Base-by-base conservation (phyloP, 2,797 vertebrate species). In the Xenentodon cancila region DNA sequence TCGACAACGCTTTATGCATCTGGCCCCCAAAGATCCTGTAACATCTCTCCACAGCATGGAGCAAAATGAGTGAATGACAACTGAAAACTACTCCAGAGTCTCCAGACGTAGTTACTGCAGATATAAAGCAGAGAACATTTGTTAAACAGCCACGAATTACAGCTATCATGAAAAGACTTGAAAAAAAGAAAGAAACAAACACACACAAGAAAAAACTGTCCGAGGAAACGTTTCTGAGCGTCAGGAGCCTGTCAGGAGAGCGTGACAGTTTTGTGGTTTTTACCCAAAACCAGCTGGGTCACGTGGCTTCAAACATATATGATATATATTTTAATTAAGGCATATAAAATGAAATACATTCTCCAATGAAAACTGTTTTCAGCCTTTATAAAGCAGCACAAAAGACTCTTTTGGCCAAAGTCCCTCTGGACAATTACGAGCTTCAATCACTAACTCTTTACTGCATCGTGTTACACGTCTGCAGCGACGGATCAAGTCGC, bases 151-250 rank as follows among this genome's bases (percentile, higher is more conserved):
- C 7, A 25, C 21, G 44, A 8, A 25, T 34, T 63, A 37, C 60
- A 63, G 60, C 42, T 46, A 27, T 53, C 50, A 63, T 1, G 18
- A 40, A 40, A 1, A 11, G 19, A 53, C 18, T 16, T 32, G 1
- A 32, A 4, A 27, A 40, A 18, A 13, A 40, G 32, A 37, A 40
- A 53, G 13, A 25, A 3, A 25, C 25, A 25, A 3, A 25, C 19
- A 53, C 51, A 53, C 32, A 53, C 19, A 19, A 53, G 37, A n/a
- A 40, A 53, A 40, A 20, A 11, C 37, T 53, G 32, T 53, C 52
- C 40, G 37, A 40, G 52, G 25, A 53, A 53, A 40, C 34, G 52
- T 32, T 53, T 19, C 51, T 20, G 18, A 37, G 13, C 37, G 21
- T 40, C 32, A 40, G 12, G 37, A 53, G 52, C 12, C 19, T 47